Evolutionary conservation across 2,797 vertebrate species (phyloP).

Genomic region (Tympanoctomys barrerae): DNA sequence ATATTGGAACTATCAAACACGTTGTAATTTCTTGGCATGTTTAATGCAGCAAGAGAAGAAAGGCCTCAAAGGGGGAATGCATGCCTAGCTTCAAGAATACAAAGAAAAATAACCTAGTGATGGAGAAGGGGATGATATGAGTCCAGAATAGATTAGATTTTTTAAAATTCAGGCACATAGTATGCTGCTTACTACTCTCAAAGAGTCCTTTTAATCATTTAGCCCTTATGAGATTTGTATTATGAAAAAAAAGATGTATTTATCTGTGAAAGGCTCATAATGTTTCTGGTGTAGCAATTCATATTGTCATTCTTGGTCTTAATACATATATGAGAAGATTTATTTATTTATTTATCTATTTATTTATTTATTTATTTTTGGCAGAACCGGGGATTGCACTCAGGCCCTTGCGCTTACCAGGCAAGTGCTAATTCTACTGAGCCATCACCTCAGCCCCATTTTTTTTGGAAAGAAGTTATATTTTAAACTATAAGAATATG

Average conservation of each 20-base stretch:
- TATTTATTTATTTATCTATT: too few relatives aligned
- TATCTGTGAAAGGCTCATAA: constrained; percentile 14
- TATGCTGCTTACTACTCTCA: constrained; percentile 33
- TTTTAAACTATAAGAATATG: constrained; percentile 42
- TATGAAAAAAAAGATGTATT: constrained; percentile 4
- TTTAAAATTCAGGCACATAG: constrained; percentile 3
- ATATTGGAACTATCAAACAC: constrained; percentile 13
- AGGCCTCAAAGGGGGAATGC: constrained; percentile 15
- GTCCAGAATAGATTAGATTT: constrained; percentile 39
- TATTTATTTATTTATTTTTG: too few relatives aligned
- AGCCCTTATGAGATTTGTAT: constrained; percentile 37
- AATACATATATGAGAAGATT: neutral
- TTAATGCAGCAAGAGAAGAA: constrained; percentile 15
- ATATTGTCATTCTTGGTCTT: constrained; percentile 51
- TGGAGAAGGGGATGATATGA: neutral
- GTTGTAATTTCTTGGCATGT: constrained; percentile 41
- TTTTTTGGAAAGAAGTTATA: neutral
- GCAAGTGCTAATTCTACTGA: too few relatives aligned
- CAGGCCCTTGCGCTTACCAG: too few relatives aligned
- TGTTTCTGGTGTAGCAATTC: neutral
- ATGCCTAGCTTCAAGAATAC: neutral
- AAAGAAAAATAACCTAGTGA: neutral
- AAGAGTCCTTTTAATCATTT: constrained; percentile 5
- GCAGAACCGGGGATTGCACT: too few relatives aligned
- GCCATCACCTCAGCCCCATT: too few relatives aligned